Evolutionary conservation across 2,113 vertebrate species (phyloP), one percentile per base, ranked within the genome.

Genomic region (Sceloporus tristichus): DNA sequence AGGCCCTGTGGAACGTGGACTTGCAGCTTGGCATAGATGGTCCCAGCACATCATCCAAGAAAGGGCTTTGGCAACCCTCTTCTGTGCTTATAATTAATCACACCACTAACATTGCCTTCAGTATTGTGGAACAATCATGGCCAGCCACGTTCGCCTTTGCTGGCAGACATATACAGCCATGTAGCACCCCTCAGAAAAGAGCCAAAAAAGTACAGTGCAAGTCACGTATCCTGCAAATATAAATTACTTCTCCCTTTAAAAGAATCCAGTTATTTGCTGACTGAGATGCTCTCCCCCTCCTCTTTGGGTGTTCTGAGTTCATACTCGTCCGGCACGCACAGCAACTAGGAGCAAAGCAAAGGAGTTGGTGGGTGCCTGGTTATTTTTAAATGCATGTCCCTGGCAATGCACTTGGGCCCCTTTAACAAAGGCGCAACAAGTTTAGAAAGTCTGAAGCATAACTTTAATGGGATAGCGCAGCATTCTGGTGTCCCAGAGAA

Each of bases 161-260:
- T 70, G 76, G 62, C 85, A 79, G 56, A 19, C 18, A 10, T 13
- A 9, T 68, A 23, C 29, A 5, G 73, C 54, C 29, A 70, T 42
- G 62, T n/a, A 25, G 53, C 53, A 40, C 3, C 66, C 27, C 7
- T 68, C 66, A 74, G 56, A 87, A 73, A 59, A 54, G 81, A 66
- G 54, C 25, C 10, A 23, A 10, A 29, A 68, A 68, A 83, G 73
- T 38, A 85, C 84, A 83, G 74, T 23, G 18, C 2, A 54, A 48
- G 73, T 25, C 87, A 56, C 59, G 14, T 68, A 54, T 78, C 80
- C 73, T 88, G 80, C 59, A 88, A 88, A 83, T 83, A 70, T 78
- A 76, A 77, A 88, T 77, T 29, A 56, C 65, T 83, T 76, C 62
- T 88, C n/a, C 8, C 34, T 29, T 25, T 40, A 11, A 88, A 9